phyloP scores from a whole-genome alignment of 2,797 vertebrate species.

The Silurus aristotelis region DNA sequence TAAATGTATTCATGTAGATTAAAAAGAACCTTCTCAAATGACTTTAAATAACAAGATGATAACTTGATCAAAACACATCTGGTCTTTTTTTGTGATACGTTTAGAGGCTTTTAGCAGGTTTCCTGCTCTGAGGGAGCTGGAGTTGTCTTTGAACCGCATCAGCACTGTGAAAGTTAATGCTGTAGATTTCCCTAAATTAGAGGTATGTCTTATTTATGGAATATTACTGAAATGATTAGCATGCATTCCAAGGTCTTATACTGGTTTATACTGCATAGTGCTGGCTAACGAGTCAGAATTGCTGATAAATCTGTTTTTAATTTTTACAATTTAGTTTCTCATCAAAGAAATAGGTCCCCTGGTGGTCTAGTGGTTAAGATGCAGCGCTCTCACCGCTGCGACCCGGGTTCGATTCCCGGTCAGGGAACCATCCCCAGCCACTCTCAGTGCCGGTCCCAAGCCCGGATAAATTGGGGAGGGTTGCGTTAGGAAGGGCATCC shows the following conservation, averaged over 20 bases:
- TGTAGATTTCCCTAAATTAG: slow-evolving; percentile 77
- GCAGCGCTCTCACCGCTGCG: too few species aligned
- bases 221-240: background rate
- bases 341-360: background rate
- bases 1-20: background rate
- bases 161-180: slow-evolving; percentile 68
- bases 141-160: slow-evolving; percentile 79
- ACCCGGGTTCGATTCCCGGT: too few species aligned
- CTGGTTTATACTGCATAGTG: background rate
- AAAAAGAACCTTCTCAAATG: background rate
- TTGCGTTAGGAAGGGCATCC: too few species aligned
- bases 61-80: background rate
- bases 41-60: background rate
- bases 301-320: background rate
- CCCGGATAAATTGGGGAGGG: too few species aligned
- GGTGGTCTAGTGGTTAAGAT: too few species aligned
- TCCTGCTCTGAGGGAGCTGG: slow-evolving; percentile 76
- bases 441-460: too few species aligned
- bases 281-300: background rate
- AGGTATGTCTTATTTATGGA: slow-evolving; percentile 69
- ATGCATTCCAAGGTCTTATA: background rate
- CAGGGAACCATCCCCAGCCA: too few species aligned
- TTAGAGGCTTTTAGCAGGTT: slow-evolving; percentile 80
- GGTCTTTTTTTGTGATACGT: slow-evolving; percentile 12
- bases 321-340: background rate